Percentiles rank a stretch among this genome's conserved stretches.
phyloP scores from a whole-genome alignment of 2,797 vertebrate genomes.

The Cuculus canorus region DNA sequence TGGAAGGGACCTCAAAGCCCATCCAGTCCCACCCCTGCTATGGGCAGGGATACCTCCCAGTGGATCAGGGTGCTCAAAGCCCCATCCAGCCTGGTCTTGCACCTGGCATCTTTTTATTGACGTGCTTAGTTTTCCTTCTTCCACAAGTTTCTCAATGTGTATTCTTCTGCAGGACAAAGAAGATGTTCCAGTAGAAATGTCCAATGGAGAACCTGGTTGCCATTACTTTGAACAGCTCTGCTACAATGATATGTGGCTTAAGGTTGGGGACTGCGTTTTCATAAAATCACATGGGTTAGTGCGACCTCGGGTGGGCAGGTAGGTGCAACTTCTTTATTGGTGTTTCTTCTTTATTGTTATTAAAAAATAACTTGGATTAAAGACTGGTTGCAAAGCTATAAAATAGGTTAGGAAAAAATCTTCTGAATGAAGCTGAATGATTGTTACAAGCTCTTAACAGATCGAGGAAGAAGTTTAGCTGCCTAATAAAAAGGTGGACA shows the following conservation, averaged over 20 bases:
- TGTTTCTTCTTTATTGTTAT: too few species aligned
- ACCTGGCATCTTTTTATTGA: background rate
- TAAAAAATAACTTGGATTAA: background rate
- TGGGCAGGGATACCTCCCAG: too few species aligned
- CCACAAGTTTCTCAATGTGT: background rate
- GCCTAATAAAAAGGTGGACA: background rate
- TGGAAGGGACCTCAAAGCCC: too few species aligned
- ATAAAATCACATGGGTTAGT: conserved; percentile 95
- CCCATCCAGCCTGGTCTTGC: background rate
- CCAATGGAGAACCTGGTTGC: conserved; percentile 93
- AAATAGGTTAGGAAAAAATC: background rate
- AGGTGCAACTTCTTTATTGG: background rate
- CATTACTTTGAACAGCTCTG: conserved; percentile 96
- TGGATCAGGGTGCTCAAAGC: too few species aligned
- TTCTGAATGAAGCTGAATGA: background rate
- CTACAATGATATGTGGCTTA: conserved; percentile 94
- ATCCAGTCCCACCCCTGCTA: too few species aligned
- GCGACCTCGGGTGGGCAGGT: conserved; percentile 95
- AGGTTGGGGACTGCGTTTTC: conserved; percentile 96
- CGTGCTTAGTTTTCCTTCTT: conserved; percentile 10
- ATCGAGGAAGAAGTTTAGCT: background rate
- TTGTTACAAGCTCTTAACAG: background rate
- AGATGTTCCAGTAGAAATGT: conserved; percentile 92
- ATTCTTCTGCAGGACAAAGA: conserved; percentile 87
- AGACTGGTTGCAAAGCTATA: background rate